Evolutionary conservation across 2,113 vertebrate species (phyloP), one percentile per base, ranked within the genome.

Genomic region (Leptocoma aspasia): DNA sequence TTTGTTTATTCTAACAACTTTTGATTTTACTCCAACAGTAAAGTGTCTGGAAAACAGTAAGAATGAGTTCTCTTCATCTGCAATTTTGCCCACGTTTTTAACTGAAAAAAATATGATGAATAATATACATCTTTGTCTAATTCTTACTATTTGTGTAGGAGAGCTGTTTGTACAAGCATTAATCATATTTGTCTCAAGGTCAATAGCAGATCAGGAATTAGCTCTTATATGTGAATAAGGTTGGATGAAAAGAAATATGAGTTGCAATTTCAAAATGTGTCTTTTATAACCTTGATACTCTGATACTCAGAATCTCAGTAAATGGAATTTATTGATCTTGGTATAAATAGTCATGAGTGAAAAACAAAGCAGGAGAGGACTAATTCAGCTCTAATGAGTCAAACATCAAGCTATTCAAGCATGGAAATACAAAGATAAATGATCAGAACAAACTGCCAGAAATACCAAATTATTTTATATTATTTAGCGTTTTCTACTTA

Each of bases 321-420:
- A 91, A 76, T 56, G 12, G 73, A 90, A 87, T 82, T 87, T 91
- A 91, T 82, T 93, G 78, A 90, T 93, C 44, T 82, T 85, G 8
- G 42, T 61, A 79, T 90, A 85, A 90, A 93, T 63, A 90, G 31
- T 59, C 39, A 77, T 54, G 28, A 91, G 19, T 63, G 42, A 87
- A 91, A 91, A 91, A 66, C 72, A 86, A 91, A 84, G 42, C 16
- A 84, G 23, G 11, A 78, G 42, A 90, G 23, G 18, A 71, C 35
- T 78, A 82, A 87, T 92, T 93, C 85, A 42, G 15, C 28, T 82
- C 23, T 87, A 84, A 82, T 78, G 13, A 87, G 52, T 75, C 1
- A 1, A 93, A 63, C 20, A 75, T 82, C 60, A 90, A 70, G 7
- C 8, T 73, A 39, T 53, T 91, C 21, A 82, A 10, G 21, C 90